Percentiles rank a stretch among this genome's conserved stretches.
Evolutionary conservation across 2,113 vertebrate genomes (phyloP).

Genomic region (Carassius auratus): DNA sequence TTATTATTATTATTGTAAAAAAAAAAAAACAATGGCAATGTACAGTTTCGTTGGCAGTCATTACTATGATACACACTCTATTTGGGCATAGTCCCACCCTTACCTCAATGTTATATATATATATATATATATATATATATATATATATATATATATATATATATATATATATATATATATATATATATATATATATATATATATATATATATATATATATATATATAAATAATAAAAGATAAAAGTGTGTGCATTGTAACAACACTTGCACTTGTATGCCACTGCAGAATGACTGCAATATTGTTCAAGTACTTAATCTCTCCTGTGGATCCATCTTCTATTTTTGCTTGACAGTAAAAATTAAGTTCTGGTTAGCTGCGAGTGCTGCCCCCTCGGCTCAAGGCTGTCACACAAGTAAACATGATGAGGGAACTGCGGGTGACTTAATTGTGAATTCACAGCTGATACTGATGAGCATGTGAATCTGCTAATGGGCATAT

Average conservation of each 20-base stretch:
- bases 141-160: no score
- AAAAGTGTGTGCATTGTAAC: background rate
- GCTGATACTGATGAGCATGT: constrained; percentile 7
- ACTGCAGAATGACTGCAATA: background rate
- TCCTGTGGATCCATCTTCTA: background rate
- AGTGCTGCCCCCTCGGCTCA: background rate
- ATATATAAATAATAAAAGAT: background rate
- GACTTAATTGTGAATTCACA: constrained; percentile 22
- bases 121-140: no score
- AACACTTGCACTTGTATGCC: background rate
- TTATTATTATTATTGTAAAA: no score
- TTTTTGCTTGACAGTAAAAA: background rate
- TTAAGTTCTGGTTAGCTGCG: background rate
- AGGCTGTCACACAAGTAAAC: background rate
- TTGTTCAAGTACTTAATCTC: background rate
- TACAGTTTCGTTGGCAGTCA: no score
- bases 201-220: no score
- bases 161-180: no score
- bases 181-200: no score
- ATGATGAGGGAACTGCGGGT: background rate
- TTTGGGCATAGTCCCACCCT: no score
- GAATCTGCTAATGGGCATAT: constrained; percentile 6
- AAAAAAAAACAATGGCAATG: no score
- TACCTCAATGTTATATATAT: no score
- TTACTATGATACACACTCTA: no score